Percentiles rank a stretch among this genome's conserved stretches.
These are phyloP conservation scores for Macrotrachela quadricornifera DNA, from an alignment of 1,140 invertebrate genomes.

Conservation along the genomic window DNA sequence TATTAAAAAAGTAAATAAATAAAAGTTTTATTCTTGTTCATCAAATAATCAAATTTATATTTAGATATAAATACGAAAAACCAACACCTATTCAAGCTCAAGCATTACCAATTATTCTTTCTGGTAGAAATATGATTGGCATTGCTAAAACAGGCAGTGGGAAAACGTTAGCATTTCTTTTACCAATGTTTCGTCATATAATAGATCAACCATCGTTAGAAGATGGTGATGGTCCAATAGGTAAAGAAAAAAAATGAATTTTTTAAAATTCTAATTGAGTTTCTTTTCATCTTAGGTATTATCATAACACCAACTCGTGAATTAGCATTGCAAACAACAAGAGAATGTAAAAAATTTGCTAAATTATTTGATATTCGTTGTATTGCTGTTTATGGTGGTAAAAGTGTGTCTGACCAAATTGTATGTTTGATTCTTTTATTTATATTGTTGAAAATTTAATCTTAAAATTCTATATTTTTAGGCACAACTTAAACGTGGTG, in stretches of 20 bases:
- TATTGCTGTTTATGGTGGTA: constrained; percentile 94
- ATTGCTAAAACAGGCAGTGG: constrained; percentile 98
- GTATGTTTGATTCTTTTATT: constrained; percentile 19
- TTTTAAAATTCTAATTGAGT: constrained; percentile 9
- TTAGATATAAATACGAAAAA: constrained; percentile 62
- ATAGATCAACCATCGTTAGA: constrained; percentile 74
- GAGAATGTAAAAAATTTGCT: constrained; percentile 84
- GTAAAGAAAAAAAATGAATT: constrained; percentile 21
- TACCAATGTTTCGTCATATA: constrained; percentile 96
- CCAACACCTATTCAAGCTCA: constrained; percentile 96
- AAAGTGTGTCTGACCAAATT: constrained; percentile 86
- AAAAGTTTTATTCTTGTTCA: neutral
- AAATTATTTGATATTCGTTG: constrained; percentile 61
- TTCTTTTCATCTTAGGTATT: constrained; percentile 30
- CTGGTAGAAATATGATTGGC: constrained; percentile 77
- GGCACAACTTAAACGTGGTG: constrained; percentile 77
- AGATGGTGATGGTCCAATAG: constrained; percentile 84
- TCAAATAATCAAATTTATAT: constrained; percentile 8
- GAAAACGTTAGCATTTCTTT: constrained; percentile 87
- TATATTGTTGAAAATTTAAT: too few species aligned
- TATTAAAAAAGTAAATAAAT: constrained; percentile 50
- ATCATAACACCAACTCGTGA: constrained; percentile 97
- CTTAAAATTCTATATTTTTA: too few species aligned
- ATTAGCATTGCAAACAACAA: constrained; percentile 92
- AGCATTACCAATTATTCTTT: constrained; percentile 96